Conservation (phyloP, 2,113 vertebrate species). For the Fulmarus glacialis region DNA sequence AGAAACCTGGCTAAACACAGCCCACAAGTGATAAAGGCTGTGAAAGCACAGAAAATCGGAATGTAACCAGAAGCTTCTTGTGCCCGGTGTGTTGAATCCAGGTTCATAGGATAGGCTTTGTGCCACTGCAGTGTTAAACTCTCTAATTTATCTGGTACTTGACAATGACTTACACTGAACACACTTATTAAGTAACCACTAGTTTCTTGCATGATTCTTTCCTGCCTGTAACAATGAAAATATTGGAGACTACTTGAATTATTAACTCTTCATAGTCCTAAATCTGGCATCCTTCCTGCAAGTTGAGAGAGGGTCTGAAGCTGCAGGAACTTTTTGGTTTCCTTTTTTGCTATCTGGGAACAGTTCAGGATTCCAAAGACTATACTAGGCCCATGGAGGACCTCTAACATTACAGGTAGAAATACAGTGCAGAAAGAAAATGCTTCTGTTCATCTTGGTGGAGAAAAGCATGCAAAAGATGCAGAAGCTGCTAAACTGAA, state of each 20-base stretch:
- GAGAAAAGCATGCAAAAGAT: not conserved
- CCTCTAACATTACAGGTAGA: not conserved
- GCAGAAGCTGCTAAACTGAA: not conserved
- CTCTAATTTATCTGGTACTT: not conserved
- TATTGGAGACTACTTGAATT: not conserved
- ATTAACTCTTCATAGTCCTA: not conserved
- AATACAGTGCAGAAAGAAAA: not conserved
- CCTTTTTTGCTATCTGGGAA: not conserved
- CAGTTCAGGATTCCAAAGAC: not conserved
- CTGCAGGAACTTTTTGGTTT: not conserved
- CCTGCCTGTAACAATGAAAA: not conserved
- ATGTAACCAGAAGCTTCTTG: not conserved
- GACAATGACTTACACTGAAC: not conserved
- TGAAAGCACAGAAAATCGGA: not conserved
- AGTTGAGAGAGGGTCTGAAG: not conserved
- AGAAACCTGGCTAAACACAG: not conserved
- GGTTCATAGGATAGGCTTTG: not conserved
- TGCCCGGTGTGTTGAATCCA: not conserved
- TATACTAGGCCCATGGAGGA: not conserved
- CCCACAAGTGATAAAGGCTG: not conserved
- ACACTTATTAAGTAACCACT: not conserved
- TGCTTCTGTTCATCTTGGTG: not conserved
- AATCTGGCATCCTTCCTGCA: not conserved
- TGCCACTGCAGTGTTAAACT: not conserved
- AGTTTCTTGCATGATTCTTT: not conserved